Base-by-base conservation (phyloP, 2,113 vertebrate genomes). In the Centrocercus urophasianus region DNA sequence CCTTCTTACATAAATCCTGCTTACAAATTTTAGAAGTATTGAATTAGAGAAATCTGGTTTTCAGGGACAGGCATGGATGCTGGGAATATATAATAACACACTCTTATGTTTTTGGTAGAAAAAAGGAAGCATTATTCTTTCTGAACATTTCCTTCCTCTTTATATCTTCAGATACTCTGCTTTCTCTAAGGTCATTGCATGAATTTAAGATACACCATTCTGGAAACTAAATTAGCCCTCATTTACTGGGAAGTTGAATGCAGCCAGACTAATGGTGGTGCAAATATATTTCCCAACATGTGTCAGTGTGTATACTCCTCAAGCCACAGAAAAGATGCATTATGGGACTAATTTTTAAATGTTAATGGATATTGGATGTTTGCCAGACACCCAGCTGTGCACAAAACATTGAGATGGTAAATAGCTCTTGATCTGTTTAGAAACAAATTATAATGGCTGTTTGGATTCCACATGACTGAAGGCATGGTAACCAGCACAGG, bases 371-470 rank as follows among this genome's bases (percentile, higher is more conserved):
- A 96, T 97, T 98, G 98, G 98, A 97, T 97, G 97, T 97, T 97
- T 98, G 98, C 98, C 98, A 98, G 98, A 97, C 95, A 97, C 97
- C 98, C 98, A 97, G 98, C 98, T 98, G 98, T 97, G 98, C 97
- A 97, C 96, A 97, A 97, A 98, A 97, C 97, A 97, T 97, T 93
- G 97, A 97, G 97, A 98, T 98, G 97, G 98, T 98, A 98, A 98
- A 97, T 98, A 98, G 98, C 98, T 98, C 98, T 98, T 98, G 98
- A 98, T 98, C 98, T 98, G 98, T 98, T 98, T 98, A 98, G 97
- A 98, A 98, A 98, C 98, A 98, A 98, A 98, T 96, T 97, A 97
- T 98, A 98, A 97, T 97, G 97, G 97, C 97, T 97, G 97, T 98
- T 97, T 97, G 97, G 97, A 98, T 98, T 98, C 97, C 97, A 87